Percentiles rank a stretch among this genome's conserved stretches.
These are phyloP conservation scores for Euglossa dilemma DNA, from an alignment of 1,140 invertebrate genomes.

Conservation along the genomic window DNA sequence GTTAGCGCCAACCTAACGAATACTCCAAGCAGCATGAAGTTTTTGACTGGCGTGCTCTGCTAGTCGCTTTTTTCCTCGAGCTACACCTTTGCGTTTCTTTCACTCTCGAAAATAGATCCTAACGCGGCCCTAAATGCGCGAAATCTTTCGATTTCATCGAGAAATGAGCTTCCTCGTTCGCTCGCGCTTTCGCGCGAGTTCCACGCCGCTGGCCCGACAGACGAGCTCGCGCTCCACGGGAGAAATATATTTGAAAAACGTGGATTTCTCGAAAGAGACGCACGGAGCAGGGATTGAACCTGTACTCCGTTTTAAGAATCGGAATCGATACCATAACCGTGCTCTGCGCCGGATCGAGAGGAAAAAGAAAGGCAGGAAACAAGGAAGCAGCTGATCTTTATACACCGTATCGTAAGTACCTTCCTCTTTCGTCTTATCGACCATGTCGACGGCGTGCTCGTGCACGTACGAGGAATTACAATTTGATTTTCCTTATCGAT, in stretches of 20 bases:
- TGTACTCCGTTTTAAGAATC: too few species aligned
- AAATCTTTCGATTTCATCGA: too few species aligned
- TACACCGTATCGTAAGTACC: not conserved
- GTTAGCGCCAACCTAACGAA: slow-evolving; percentile 7
- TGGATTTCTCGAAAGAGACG: too few species aligned
- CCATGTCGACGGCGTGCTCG: not conserved
- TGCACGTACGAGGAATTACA: slow-evolving; percentile 41
- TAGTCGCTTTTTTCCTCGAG: not conserved
- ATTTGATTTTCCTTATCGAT: slow-evolving; percentile 54
- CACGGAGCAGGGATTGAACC: too few species aligned
- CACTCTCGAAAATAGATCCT: not conserved
- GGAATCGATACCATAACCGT: too few species aligned
- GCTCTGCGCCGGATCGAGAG: too few species aligned
- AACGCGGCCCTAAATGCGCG: too few species aligned
- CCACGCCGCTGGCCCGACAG: too few species aligned
- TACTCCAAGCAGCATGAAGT: not conserved
- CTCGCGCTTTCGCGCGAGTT: too few species aligned
- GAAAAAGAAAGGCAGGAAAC: not conserved
- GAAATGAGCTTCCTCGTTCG: too few species aligned
- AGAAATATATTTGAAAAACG: too few species aligned
- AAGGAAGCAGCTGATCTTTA: not conserved
- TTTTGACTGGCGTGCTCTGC: not conserved
- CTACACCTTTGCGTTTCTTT: not conserved
- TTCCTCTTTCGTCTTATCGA: not conserved
- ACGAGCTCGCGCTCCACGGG: too few species aligned